Evolutionary conservation across 2,113 vertebrate species (phyloP), one percentile per base, ranked within the genome.

Genomic region (Eulemur macaco): DNA sequence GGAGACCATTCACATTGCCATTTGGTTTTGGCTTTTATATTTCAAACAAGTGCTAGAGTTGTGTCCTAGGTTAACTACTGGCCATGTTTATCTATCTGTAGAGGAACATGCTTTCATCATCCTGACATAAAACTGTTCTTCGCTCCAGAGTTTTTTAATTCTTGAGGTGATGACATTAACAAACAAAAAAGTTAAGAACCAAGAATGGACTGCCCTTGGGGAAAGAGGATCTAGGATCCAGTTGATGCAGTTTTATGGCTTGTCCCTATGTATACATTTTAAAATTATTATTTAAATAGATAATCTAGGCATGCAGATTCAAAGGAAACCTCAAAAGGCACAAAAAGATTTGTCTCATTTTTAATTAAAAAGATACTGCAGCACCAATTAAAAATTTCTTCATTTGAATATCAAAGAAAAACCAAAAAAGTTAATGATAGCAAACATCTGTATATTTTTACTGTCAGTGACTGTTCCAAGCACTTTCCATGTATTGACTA

Each of bases 181-280:
- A 54, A 56, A 52, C 4, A 83, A 64, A 69, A 76, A 60, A 42
- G 42, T 42, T 42, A 99, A 99, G 99, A 99, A 95, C 97, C 96
- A 98, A 98, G 99, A 95, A 97, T 90, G 73, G 97, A 97, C 97
- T 97, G 86, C 97, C 34, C 81, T 29, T 86, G 31, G 77, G 91
- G 91, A 95, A 91, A 42, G 91, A 87, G 90, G 25, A 68, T 13
- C 69, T 82, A 84, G 83, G 20, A 29, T 52, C 76, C 88, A 56
- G 50, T 18, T 66, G 89, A 39, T 73, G n/a, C 86, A 84, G 89
- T 78, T 74, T 88, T 85, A 54, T 29, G 42, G 42, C 42, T 42
- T 42, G 42, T 42, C 42, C 42, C 42, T 42, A 42, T 42, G 42
- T 42, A 42, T 42, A 42, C 42, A 42, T 42, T 42, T 42, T 6